Evolutionary conservation across 2,113 vertebrate genomes (phyloP).

Genomic region (Holacanthus passer): DNA sequence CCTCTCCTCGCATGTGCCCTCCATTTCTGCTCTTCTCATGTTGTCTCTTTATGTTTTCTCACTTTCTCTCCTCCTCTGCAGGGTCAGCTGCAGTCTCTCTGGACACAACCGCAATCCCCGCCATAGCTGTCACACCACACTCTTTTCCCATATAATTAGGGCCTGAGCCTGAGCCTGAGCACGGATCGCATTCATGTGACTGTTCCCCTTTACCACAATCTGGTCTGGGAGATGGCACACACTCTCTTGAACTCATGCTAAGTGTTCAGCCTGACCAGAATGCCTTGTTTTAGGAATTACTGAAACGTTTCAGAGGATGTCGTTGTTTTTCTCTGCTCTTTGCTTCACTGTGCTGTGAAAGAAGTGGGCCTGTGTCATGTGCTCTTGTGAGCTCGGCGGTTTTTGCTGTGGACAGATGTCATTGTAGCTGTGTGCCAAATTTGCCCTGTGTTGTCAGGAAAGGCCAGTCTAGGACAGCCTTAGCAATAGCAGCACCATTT

Average conservation of each 20-base stretch:
- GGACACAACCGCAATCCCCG: constrained; percentile 76
- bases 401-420: constrained; percentile 53
- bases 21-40: constrained; percentile 11
- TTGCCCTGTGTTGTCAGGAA: constrained; percentile 37
- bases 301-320: constrained; percentile 66
- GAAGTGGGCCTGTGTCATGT: constrained; percentile 21
- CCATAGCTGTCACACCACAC: constrained; percentile 82
- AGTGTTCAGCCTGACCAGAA: constrained; percentile 77
- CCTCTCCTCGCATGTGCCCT: constrained; percentile 21
- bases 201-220: constrained; percentile 79
- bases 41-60: constrained; percentile 53
- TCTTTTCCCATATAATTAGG: constrained; percentile 84
- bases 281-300: constrained; percentile 73
- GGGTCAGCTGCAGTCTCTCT: constrained; percentile 78
- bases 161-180: constrained; percentile 78
- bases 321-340: constrained; percentile 48
- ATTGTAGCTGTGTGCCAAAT: constrained; percentile 31
- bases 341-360: constrained; percentile 43
- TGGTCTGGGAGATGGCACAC: constrained; percentile 76
- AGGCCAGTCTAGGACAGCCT: not conserved
- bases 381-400: constrained; percentile 34
- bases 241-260: constrained; percentile 75
- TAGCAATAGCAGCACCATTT: not conserved
- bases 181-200: constrained; percentile 83
- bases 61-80: constrained; percentile 64